Evolutionary conservation across 2,113 vertebrate genomes (phyloP).

Genomic region (Cheirogaleus medius): DNA sequence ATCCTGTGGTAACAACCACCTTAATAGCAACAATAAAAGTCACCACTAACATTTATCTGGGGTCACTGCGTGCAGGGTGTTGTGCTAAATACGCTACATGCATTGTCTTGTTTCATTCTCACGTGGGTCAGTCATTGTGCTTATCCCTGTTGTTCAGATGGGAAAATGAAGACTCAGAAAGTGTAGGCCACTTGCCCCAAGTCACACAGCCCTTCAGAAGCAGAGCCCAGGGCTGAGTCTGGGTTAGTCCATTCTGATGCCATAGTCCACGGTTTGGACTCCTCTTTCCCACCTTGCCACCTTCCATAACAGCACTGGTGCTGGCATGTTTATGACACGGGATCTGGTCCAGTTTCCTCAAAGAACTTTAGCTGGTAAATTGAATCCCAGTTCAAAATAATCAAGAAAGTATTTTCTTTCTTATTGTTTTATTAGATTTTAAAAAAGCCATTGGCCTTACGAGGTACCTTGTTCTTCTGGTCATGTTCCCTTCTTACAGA

Average conservation of each 20-base stretch:
- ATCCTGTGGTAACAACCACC: background rate
- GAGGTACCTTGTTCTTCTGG: constrained; percentile 12
- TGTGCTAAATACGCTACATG: background rate
- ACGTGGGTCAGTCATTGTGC: background rate
- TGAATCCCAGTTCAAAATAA: constrained; percentile 22
- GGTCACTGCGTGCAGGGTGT: background rate
- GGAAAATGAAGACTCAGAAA: constrained; percentile 11
- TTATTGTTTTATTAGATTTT: background rate
- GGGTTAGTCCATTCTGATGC: background rate
- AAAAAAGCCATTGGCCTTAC: background rate
- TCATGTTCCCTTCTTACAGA: background rate
- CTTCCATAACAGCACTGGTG: background rate
- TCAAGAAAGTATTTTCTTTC: background rate
- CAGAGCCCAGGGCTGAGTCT: background rate
- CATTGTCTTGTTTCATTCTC: background rate
- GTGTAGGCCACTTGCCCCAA: background rate
- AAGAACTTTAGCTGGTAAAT: background rate
- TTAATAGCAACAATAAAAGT: background rate
- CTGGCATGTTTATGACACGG: background rate
- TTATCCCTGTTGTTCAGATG: background rate
- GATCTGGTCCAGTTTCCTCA: constrained; percentile 29
- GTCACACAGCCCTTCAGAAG: background rate
- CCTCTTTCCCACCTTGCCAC: background rate
- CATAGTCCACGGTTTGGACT: background rate
- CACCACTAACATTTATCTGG: too few relatives aligned